phyloP scores from a whole-genome alignment of 2,888 invertebrate genomes.

The Mantis religiosa region DNA sequence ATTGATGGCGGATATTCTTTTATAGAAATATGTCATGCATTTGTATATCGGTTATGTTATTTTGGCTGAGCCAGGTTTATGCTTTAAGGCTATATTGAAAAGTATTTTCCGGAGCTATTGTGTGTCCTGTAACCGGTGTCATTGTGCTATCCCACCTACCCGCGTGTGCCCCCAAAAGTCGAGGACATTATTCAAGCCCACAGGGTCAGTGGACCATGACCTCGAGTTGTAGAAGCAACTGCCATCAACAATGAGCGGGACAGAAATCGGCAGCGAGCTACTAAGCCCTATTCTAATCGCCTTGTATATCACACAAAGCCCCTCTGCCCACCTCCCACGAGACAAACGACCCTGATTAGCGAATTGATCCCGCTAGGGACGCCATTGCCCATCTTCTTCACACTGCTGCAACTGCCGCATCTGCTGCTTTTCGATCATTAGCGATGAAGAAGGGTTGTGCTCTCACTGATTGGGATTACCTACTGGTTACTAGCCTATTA shows the following conservation, averaged over 20 bases:
- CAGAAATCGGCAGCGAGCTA: background rate
- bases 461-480: background rate
- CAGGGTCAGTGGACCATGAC: slow-evolving; percentile 4
- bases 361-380: slow-evolving; percentile 16
- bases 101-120: background rate
- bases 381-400: background rate
- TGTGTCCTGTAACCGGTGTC: background rate
- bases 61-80: too few relatives aligned
- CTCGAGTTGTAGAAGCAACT: background rate
- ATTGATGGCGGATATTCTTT: too few relatives aligned
- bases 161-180: slow-evolving; percentile 7
- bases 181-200: slow-evolving; percentile 2
- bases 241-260: background rate
- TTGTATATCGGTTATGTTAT: too few relatives aligned
- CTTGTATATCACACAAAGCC: slow-evolving; percentile 21
- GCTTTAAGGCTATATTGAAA: too few relatives aligned
- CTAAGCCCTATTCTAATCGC: slow-evolving; percentile 12
- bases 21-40: too few relatives aligned
- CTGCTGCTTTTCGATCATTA: background rate
- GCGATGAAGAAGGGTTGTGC: background rate
- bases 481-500: background rate
- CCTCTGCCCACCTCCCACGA: background rate
- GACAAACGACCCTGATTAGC: slow-evolving; percentile 25
- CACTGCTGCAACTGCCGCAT: background rate
- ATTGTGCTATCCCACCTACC: background rate